Evolutionary conservation across 2,113 vertebrate genomes (phyloP).

Genomic region (Tetraodon nigroviridis): DNA sequence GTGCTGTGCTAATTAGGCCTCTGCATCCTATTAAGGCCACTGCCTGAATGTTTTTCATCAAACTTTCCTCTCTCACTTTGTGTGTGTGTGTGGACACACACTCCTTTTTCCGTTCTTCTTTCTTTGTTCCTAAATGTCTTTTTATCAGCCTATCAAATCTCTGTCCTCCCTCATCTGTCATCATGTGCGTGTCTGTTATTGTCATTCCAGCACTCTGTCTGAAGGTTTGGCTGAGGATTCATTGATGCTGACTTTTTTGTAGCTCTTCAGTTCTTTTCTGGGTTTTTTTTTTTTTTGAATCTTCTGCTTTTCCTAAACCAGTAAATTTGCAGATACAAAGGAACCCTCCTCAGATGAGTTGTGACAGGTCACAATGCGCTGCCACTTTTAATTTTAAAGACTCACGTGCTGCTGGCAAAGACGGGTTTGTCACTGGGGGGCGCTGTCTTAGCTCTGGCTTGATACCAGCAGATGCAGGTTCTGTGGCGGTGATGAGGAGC

Average conservation of each 20-base stretch:
- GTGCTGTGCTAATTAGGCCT: slow-evolving; percentile 48
- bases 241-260: slow-evolving; percentile 40
- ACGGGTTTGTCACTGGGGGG: slow-evolving; percentile 55
- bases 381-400: slow-evolving; percentile 49
- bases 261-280: no score
- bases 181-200: slow-evolving; percentile 41
- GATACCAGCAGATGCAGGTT: slow-evolving; percentile 57
- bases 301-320: slow-evolving; percentile 17
- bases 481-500: slow-evolving; percentile 47
- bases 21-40: slow-evolving; percentile 31
- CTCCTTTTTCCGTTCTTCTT: slow-evolving; percentile 30
- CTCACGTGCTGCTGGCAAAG: slow-evolving; percentile 31
- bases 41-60: slow-evolving; percentile 50
- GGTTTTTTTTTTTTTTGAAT: slow-evolving; percentile 17
- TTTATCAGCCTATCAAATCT: slow-evolving; percentile 42
- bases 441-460: slow-evolving; percentile 58
- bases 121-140: slow-evolving; percentile 15
- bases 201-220: slow-evolving; percentile 42
- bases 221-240: slow-evolving; percentile 37
- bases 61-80: slow-evolving; percentile 7
- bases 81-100: neutral
- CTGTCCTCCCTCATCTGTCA: slow-evolving; percentile 25
- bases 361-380: slow-evolving; percentile 37
- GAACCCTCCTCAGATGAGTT: slow-evolving; percentile 30
- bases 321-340: slow-evolving; percentile 40